Percentiles rank a stretch among this genome's conserved stretches.
Evolutionary conservation across 2,888 invertebrate species (phyloP).

Genomic region (Pandemis cinnamomeana): DNA sequence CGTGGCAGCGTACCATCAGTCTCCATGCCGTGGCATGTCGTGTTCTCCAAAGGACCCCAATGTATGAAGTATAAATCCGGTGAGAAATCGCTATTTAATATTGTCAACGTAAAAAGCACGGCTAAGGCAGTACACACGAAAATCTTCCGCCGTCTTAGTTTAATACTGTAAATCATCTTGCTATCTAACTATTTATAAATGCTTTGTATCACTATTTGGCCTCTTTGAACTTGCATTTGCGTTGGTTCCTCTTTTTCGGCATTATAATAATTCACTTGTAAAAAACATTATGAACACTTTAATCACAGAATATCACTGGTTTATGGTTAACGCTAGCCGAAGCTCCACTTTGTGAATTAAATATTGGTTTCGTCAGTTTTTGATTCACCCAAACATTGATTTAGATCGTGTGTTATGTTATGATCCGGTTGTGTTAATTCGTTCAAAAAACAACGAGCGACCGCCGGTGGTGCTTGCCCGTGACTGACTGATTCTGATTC

Average conservation of each 20-base stretch:
- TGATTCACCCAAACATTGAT: background rate
- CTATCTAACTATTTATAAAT: slow-evolving; percentile 20
- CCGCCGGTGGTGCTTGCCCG: background rate
- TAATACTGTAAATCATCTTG: slow-evolving; percentile 29
- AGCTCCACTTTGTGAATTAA: background rate
- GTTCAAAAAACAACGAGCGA: background rate
- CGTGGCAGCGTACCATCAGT: slow-evolving; percentile 50
- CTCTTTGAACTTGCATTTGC: slow-evolving; percentile 32
- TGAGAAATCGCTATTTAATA: slow-evolving; percentile 29
- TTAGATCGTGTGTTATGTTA: slow-evolving; percentile 1
- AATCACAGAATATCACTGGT: slow-evolving; percentile 2
- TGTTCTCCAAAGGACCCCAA: slow-evolving; percentile 44
- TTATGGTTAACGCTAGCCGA: background rate
- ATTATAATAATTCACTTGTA: slow-evolving; percentile 10
- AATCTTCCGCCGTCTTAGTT: slow-evolving; percentile 27
- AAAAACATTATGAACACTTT: slow-evolving; percentile 11
- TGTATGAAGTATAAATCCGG: slow-evolving; percentile 39
- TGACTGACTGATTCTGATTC: background rate
- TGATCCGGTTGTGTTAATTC: background rate
- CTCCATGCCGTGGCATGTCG: slow-evolving; percentile 48
- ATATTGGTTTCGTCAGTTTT: background rate
- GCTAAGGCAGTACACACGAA: slow-evolving; percentile 11
- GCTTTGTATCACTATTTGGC: slow-evolving; percentile 14
- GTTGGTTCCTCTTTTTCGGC: slow-evolving; percentile 20
- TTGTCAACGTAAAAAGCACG: slow-evolving; percentile 14